A percentile compares a stretch with the other conserved stretches of the same genome.
These are phyloP conservation scores for Agriopis marginaria DNA, from an alignment of 2,888 invertebrate species.

Conservation along the genomic window DNA sequence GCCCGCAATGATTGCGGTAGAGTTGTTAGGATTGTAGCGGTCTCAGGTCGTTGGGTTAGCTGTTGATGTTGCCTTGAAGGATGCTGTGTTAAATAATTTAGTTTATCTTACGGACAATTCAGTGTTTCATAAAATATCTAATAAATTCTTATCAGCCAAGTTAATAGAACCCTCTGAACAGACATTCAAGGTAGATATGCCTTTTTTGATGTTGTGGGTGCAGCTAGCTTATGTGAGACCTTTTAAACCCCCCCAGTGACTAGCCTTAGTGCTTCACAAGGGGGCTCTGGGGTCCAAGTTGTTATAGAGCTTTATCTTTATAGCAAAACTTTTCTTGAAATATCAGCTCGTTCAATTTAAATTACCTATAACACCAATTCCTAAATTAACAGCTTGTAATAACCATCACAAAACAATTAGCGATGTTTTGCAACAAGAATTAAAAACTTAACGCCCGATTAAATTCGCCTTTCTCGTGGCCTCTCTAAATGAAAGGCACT, in stretches of 20 bases:
- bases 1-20: slow-evolving; percentile 54
- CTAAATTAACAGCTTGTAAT: slow-evolving; percentile 25
- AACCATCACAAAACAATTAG: slow-evolving; percentile 45
- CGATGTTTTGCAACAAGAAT: slow-evolving; percentile 46
- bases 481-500: slow-evolving; percentile 61
- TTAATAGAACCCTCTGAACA: too few relatives aligned
- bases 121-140: neutral
- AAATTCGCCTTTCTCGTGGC: slow-evolving; percentile 54
- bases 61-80: slow-evolving; percentile 13
- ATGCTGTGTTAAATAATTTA: neutral
- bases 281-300: too few relatives aligned
- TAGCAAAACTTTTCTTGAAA: neutral
- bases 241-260: too few relatives aligned
- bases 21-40: slow-evolving; percentile 14
- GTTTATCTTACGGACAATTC: neutral
- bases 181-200: too few relatives aligned
- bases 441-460: slow-evolving; percentile 47
- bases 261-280: too few relatives aligned
- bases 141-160: too few relatives aligned
- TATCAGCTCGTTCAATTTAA: slow-evolving; percentile 3
- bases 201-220: too few relatives aligned
- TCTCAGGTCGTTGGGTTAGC: slow-evolving; percentile 13
- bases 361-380: slow-evolving; percentile 2
- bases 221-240: too few relatives aligned
- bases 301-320: neutral